These are phyloP conservation scores for Polypedilum pembai DNA, from an alignment of 1,140 invertebrate genomes.

Conservation along the genomic window DNA sequence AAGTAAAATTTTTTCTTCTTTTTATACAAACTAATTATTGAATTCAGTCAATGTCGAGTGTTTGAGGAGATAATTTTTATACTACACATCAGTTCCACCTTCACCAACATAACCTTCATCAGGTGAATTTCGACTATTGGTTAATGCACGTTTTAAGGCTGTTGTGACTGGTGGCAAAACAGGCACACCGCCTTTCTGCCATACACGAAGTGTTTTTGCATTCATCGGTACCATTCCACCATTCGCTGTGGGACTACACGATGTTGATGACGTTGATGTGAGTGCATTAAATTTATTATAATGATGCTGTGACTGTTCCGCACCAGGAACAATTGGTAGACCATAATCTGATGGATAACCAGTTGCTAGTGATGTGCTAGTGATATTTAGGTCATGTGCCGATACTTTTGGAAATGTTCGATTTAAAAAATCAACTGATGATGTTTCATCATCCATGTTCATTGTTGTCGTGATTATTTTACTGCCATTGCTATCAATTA, in stretches of 20 bases:
- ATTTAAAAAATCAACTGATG: constrained; percentile 45
- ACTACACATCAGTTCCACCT: constrained; percentile 79
- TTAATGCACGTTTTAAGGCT: constrained; percentile 67
- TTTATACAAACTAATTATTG: constrained; percentile 25
- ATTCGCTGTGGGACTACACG: constrained; percentile 38
- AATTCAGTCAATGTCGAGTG: neutral
- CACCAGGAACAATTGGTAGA: constrained; percentile 54
- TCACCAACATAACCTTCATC: constrained; percentile 89
- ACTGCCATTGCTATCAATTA: constrained; percentile 56
- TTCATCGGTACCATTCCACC: constrained; percentile 44
- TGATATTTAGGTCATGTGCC: constrained; percentile 29
- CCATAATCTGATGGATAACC: constrained; percentile 71
- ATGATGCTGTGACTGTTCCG: constrained; percentile 41
- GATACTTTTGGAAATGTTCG: constrained; percentile 47
- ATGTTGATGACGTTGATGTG: constrained; percentile 33
- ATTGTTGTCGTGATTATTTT: neutral
- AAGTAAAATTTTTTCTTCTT: neutral
- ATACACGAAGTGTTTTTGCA: constrained; percentile 72
- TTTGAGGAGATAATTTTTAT: constrained; percentile 20
- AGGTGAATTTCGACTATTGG: constrained; percentile 70
- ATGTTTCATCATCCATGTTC: constrained; percentile 32
- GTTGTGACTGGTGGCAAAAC: constrained; percentile 68
- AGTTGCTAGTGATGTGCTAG: constrained; percentile 35
- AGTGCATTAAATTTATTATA: constrained; percentile 10
- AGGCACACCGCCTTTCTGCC: constrained; percentile 73